These are phyloP conservation scores for Cataglyphis altisquamis DNA, from an alignment of 2,888 invertebrate species.

Conservation along the genomic window DNA sequence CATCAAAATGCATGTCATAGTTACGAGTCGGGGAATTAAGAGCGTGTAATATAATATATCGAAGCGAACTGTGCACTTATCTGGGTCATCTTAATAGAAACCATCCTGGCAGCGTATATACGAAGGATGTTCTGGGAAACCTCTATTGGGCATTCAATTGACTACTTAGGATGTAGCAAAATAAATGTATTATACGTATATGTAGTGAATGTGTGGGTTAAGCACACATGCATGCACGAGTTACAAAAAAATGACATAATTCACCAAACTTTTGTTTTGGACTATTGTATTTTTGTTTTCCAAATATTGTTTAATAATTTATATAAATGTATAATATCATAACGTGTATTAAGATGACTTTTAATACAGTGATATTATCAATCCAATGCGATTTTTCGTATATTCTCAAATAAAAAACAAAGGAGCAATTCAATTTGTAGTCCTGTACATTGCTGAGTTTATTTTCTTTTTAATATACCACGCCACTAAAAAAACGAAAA, in stretches of 20 bases:
- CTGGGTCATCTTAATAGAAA: slow-evolving; percentile 52
- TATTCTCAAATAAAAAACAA: not conserved
- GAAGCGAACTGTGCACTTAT: slow-evolving; percentile 46
- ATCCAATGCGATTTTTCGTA: not conserved
- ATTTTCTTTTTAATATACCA: slow-evolving; percentile 1
- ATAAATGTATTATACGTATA: not conserved
- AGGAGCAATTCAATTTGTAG: slow-evolving; percentile 13
- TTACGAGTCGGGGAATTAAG: slow-evolving; percentile 33
- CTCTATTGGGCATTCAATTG: not conserved
- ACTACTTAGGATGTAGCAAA: not conserved
- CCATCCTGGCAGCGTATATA: not conserved
- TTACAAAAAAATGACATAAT: not conserved
- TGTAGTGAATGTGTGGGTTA: not conserved
- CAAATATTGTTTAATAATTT: not conserved
- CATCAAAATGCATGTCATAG: slow-evolving; percentile 43
- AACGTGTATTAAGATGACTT: not conserved
- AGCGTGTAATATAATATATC: slow-evolving; percentile 8
- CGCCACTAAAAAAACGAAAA: not conserved
- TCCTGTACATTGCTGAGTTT: not conserved
- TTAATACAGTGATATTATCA: not conserved
- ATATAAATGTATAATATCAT: not conserved
- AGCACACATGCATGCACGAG: not conserved
- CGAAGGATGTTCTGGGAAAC: not conserved
- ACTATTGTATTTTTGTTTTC: not conserved
- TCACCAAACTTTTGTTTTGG: not conserved